These are phyloP conservation scores for Drosophila nigromelanica DNA, from an alignment of 1,140 invertebrate genomes.

Conservation along the genomic window DNA sequence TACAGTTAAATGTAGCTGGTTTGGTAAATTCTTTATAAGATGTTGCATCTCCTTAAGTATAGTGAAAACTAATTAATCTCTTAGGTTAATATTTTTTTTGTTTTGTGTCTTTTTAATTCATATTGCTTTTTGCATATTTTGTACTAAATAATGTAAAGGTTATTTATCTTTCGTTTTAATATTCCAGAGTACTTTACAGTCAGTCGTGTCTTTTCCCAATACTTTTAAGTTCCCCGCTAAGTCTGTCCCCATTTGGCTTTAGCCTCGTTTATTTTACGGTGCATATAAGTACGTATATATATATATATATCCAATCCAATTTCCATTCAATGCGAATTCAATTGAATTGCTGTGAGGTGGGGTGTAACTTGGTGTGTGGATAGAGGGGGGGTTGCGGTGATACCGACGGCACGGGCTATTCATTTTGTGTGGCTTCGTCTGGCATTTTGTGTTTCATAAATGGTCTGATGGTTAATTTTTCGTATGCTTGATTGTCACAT, in stretches of 20 bases:
- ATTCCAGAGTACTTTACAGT: conserved; percentile 10
- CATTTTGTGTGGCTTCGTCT: conserved; percentile 67
- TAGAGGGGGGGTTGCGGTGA: background rate
- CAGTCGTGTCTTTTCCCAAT: background rate
- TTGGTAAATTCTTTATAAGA: background rate
- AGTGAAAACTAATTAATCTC: too few relatives aligned
- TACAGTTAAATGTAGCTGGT: background rate
- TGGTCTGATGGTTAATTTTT: conserved; percentile 77
- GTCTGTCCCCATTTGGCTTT: conserved; percentile 62
- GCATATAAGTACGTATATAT: conserved; percentile 1
- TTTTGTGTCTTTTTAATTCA: background rate
- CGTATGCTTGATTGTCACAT: conserved; percentile 62
- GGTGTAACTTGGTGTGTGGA: background rate
- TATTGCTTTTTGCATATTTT: background rate
- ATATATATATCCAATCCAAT: conserved; percentile 53
- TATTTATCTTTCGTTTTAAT: background rate
- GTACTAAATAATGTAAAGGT: too few relatives aligned
- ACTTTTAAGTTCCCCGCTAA: conserved; percentile 26
- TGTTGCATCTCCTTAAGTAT: too few relatives aligned
- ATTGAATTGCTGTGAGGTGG: conserved; percentile 52
- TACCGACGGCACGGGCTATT: conserved; percentile 23
- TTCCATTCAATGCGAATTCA: conserved; percentile 74
- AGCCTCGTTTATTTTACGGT: conserved; percentile 59
- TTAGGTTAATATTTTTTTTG: too few relatives aligned
- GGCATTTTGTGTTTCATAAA: conserved; percentile 74